These are phyloP conservation scores for Thera britannica DNA, from an alignment of 2,888 invertebrate genomes.

Conservation along the genomic window DNA sequence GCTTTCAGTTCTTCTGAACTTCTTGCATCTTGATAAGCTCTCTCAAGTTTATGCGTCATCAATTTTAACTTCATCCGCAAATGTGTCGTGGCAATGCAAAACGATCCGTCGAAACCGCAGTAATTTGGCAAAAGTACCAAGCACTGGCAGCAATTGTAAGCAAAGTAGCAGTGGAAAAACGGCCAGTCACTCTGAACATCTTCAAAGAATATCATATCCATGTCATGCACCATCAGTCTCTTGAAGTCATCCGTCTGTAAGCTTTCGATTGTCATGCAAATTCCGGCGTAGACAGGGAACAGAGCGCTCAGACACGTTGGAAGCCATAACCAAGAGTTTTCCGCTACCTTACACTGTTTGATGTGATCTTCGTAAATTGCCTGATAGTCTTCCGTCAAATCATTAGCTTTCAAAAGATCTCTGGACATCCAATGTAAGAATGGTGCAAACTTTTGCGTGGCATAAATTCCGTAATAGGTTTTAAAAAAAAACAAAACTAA, in stretches of 20 bases:
- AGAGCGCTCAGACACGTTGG: slow-evolving; percentile 57
- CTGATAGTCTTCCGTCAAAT: slow-evolving; percentile 59
- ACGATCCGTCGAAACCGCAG: slow-evolving; percentile 67
- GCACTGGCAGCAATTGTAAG: slow-evolving; percentile 58
- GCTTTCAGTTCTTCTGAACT: slow-evolving; percentile 48
- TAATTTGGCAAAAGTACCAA: slow-evolving; percentile 59
- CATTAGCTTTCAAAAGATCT: slow-evolving; percentile 61
- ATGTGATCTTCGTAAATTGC: slow-evolving; percentile 58
- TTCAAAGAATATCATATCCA: slow-evolving; percentile 62
- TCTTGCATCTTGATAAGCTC: slow-evolving; percentile 54
- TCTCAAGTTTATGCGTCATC: slow-evolving; percentile 54
- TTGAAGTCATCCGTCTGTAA: slow-evolving; percentile 56
- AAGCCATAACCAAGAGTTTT: slow-evolving; percentile 61
- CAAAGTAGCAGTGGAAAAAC: slow-evolving; percentile 64
- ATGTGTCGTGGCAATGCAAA: slow-evolving; percentile 68
- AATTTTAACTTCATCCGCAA: slow-evolving; percentile 66
- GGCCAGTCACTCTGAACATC: slow-evolving; percentile 65
- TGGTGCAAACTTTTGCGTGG: slow-evolving; percentile 53
- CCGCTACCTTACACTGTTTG: slow-evolving; percentile 54
- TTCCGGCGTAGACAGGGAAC: slow-evolving; percentile 63
- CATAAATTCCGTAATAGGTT: slow-evolving; percentile 57
- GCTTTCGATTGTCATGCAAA: slow-evolving; percentile 57
- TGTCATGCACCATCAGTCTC: slow-evolving; percentile 66
- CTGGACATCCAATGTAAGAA: slow-evolving; percentile 58
- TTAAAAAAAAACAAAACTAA: slow-evolving; percentile 65